phyloP scores from a whole-genome alignment of 2,888 invertebrate genomes.

The Polietes domitor region DNA sequence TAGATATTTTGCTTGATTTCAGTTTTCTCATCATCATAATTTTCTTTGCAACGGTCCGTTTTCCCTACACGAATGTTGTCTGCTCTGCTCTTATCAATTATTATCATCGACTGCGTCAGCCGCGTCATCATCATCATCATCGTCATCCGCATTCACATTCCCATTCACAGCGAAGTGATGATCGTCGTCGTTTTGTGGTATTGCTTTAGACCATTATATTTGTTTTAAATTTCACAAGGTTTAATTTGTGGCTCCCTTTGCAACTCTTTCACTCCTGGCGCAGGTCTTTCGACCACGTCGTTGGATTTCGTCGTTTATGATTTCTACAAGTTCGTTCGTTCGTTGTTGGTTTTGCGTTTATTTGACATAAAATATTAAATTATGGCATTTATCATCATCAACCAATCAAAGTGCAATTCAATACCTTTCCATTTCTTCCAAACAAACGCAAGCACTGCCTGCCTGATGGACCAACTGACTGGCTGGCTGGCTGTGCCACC shows the following conservation, averaged over 20 bases:
- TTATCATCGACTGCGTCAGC: conserved; percentile 27
- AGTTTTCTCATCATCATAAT: conserved; percentile 33
- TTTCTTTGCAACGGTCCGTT: background rate
- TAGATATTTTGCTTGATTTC: background rate
- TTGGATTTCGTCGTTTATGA: background rate
- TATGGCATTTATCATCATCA: conserved; percentile 72
- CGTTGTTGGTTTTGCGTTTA: conserved; percentile 44
- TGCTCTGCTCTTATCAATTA: conserved; percentile 48
- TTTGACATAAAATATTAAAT: conserved; percentile 71
- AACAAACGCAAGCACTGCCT: conserved; percentile 37
- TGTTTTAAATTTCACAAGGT: conserved; percentile 56
- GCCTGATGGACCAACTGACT: background rate
- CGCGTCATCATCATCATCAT: conserved; percentile 13
- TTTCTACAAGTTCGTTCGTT: conserved; percentile 15
- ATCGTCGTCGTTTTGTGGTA: conserved; percentile 11
- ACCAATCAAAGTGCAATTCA: conserved; percentile 68
- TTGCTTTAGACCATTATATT: conserved; percentile 33
- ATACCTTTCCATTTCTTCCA: conserved; percentile 54
- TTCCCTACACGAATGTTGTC: background rate
- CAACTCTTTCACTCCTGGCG: background rate
- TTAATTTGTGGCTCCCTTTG: conserved; percentile 24
- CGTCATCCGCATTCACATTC: background rate
- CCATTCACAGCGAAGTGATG: background rate
- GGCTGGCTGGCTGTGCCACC: conserved; percentile 40
- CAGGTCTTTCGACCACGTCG: no score